Evolutionary conservation across 2,797 vertebrate genomes (phyloP), one percentile per base, ranked within the genome.

Genomic region (Diceros bicornis): DNA sequence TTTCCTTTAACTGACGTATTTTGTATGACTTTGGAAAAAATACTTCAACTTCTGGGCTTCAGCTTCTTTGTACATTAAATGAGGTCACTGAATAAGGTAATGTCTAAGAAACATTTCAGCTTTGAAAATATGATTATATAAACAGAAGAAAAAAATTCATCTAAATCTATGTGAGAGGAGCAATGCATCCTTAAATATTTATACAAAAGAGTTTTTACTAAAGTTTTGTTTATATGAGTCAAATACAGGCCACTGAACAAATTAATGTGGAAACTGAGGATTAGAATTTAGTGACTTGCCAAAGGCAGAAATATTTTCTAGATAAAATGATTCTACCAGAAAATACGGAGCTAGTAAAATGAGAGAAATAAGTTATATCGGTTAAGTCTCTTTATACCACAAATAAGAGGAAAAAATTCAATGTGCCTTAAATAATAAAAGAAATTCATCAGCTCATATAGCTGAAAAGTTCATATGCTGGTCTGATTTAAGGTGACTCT

Each of bases 191-290:
- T 37, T 93, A 89, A 93, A 88, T 96, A 47, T 77, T 29, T 75
- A 68, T 16, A 66, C n/a, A 79, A 81, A 29, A 86, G 10, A 91
- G 7, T 64, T 95, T 92, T 91, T 85, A 34, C 13, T 85, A 13
- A 74, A 82, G 7, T 84, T 14, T 55, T 87, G 37, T 89, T 87
- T 88, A 81, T 74, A n/a, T 95, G 71, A 88, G 68, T 89, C 16
- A 81, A 91, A 91, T 93, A 91, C 11, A 81, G 79, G 7, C 10
- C 55, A 89, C 9, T 92, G 41, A 82, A 61, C 41, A 79, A 95
- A 85, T 79, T 82, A 77, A 37, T 47, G 47, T 37, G 17, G 79
- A 77, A 92, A 72, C 16, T 44, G 20, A 83, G 34, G 27, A 18
- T 91, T 41, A 55, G 32, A 29, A 17, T 93, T 77, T 61, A 78